Evolutionary conservation across 35 echinoderm and acorn worm genomes (phyloP).

Genomic region (Hemicentrotus pulcherrimus): DNA sequence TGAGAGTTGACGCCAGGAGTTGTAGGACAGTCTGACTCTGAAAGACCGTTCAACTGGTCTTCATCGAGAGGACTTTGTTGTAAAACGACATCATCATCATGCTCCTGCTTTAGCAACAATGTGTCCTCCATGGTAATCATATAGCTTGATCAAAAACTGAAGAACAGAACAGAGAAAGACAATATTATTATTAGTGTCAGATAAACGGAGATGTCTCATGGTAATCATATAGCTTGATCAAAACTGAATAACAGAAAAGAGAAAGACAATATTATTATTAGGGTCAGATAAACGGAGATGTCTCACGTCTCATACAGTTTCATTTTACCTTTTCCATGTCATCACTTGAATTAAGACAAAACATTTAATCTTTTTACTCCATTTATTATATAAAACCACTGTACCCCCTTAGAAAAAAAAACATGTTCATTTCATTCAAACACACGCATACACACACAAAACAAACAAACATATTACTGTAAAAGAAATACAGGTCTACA

Average conservation of each 20-base stretch:
- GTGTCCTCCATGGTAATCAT: constrained; percentile 42
- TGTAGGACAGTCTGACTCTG: neutral
- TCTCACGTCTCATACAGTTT: neutral
- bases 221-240: neutral
- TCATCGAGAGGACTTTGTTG: neutral
- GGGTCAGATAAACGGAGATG: neutral
- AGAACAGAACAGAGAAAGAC: neutral
- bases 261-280: neutral
- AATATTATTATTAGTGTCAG: too few relatives aligned
- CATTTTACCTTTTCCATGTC: neutral
- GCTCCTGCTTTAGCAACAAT: constrained; percentile 22
- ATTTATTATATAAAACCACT: neutral
- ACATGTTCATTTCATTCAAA: too few relatives aligned
- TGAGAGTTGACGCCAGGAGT: neutral
- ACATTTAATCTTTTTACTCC: neutral
- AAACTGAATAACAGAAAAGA: neutral
- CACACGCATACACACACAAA: too few relatives aligned
- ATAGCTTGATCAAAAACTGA: neutral
- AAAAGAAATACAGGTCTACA: too few relatives aligned
- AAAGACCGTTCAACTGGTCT: neutral
- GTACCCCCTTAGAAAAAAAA: too few relatives aligned
- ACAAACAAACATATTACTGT: too few relatives aligned
- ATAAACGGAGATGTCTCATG: too few relatives aligned
- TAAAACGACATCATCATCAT: constrained; percentile 22
- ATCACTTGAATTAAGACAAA: neutral